Base-by-base conservation (phyloP, 2,888 invertebrate genomes). In the Drosophila leonis region DNA sequence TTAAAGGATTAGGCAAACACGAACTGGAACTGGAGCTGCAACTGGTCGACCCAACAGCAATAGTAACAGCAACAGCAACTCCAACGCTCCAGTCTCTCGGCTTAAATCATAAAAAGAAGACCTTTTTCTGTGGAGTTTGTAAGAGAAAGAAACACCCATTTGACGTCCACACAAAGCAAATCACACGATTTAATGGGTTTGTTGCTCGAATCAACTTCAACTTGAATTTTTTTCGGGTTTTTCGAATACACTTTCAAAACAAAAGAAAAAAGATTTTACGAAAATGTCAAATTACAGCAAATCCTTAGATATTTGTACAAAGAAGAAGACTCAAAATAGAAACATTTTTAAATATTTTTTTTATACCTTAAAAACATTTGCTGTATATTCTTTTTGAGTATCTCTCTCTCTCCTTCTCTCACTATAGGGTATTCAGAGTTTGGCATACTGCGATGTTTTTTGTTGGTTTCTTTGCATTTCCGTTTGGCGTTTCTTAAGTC, bases 111-210 rank as follows among this genome's bases (percentile, higher is more conserved):
- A 83, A 37, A 56, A 46, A 46, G 27, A 57, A 46, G 73, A 63
- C 66, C 52, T 35, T 68, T 77, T 68, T 77, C 61, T 24, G 15
- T 39, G 27, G 37, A 46, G 59, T 12, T 39, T 62, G 44, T 55
- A 64, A 75, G 62, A 64, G 65, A 80, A 55, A 67, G 67, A 73
- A 55, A 61, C 49, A 13, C 67, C 68, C 78, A 82, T 88, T 88
- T 88, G 86, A 86, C 82, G 82, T 69, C 63, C 75, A 56, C 68
- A 88, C 86, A 86, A 86, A 86, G 83, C 88, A 88, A 86, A 88
- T 88, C 86, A 88, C 81, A 84, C 80, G 65, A 84, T 86, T 86
- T 85, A 88, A 85, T 88, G 85, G 83, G 49, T 74, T 65, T 62
- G 18, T 62, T 62, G 62, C 44, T 62, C 35, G 35, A 54, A 31